Evolutionary conservation across 2,113 vertebrate species (phyloP).

Genomic region (Pelecanoides urinatrix): DNA sequence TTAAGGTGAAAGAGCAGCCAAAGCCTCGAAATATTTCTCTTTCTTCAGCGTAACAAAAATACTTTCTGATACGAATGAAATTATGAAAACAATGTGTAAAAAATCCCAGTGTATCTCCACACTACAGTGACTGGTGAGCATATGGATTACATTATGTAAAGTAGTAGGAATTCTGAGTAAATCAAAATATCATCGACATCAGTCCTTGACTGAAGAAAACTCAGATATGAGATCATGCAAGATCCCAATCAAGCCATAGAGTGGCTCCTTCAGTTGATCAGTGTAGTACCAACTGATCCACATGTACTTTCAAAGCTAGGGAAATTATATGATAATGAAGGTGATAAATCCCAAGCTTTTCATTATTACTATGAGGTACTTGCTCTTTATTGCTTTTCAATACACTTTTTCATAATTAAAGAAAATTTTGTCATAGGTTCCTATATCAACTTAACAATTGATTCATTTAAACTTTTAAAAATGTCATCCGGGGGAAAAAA

Average conservation of each 20-base stretch:
- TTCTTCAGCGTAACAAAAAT: not conserved
- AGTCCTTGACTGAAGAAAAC: slow-evolving; percentile 74
- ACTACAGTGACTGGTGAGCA: not conserved
- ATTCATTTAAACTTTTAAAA: not conserved
- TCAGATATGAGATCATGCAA: slow-evolving; percentile 88
- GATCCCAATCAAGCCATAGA: slow-evolving; percentile 90
- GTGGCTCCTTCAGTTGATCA: slow-evolving; percentile 92
- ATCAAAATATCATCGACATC: not conserved
- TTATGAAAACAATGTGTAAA: not conserved
- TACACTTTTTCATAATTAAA: not conserved
- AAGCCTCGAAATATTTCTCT: not conserved
- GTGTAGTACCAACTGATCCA: slow-evolving; percentile 89
- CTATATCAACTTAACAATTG: not conserved
- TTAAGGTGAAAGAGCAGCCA: not conserved
- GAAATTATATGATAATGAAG: slow-evolving; percentile 86
- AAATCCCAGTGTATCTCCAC: not conserved
- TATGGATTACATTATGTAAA: not conserved
- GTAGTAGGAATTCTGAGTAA: not conserved
- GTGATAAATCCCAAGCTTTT: slow-evolving; percentile 95
- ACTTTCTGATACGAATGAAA: not conserved
- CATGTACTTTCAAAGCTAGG: slow-evolving; percentile 87
- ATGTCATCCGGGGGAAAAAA: not conserved
- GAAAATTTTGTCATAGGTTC: not conserved
- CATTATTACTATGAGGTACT: slow-evolving; percentile 93
- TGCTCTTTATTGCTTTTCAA: not conserved